A percentile compares a stretch with the other conserved stretches of the same genome.
phyloP scores from a whole-genome alignment of 2,113 vertebrate genomes.

The Otolemur garnettii region DNA sequence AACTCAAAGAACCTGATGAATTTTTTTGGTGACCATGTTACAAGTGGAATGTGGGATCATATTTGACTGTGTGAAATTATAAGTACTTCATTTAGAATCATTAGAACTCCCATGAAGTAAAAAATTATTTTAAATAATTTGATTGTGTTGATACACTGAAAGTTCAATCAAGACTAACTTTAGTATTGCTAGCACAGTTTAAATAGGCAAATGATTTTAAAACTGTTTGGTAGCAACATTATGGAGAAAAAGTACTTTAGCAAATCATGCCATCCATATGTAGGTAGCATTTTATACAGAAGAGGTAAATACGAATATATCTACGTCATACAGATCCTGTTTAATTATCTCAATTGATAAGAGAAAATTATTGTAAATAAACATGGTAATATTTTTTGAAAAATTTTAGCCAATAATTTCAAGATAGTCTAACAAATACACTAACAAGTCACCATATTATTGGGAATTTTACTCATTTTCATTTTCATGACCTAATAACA shows the following conservation, averaged over 20 bases:
- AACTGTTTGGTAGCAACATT: not conserved
- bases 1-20: not conserved
- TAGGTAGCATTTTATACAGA: not conserved
- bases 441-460: not conserved
- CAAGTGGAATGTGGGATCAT: not conserved
- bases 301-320: not conserved
- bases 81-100: not conserved
- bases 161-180: not conserved
- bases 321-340: not conserved
- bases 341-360: not conserved
- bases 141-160: not conserved
- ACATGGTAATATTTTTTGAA: not conserved
- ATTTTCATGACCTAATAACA: not conserved
- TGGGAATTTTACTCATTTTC: not conserved
- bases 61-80: not conserved
- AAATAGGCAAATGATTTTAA: not conserved
- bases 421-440: not conserved
- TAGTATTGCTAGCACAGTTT: not conserved
- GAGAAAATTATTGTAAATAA: not conserved
- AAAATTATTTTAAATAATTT: constrained; percentile 33
- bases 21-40: not conserved
- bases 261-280: not conserved
- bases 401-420: not conserved
- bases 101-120: not conserved
- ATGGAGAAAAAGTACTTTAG: not conserved